A percentile compares a stretch with the other conserved stretches of the same genome.
Conservation (phyloP, 2,888 invertebrate species). For the Cephus spinipes region DNA sequence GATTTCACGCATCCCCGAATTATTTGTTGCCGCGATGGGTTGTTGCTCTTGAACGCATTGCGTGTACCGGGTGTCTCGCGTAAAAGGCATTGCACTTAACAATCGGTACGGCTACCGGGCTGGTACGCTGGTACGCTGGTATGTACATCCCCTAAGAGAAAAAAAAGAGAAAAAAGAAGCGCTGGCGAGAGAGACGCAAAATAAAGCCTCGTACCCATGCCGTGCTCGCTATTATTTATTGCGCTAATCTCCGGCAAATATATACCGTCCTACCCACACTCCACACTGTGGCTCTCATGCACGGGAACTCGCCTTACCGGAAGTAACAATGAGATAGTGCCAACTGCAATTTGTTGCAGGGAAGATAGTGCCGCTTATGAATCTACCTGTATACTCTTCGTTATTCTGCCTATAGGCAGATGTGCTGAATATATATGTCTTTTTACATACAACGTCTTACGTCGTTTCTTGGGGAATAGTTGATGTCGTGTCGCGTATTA, state of each 20-base stretch:
- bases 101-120: neutral
- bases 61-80: slow-evolving; percentile 27
- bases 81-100: neutral
- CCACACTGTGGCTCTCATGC: neutral
- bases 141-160: neutral
- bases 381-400: neutral
- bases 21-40: slow-evolving; percentile 41
- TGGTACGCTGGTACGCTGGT: neutral
- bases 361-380: slow-evolving; percentile 3
- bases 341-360: slow-evolving; percentile 13
- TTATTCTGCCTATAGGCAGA: neutral
- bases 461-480: neutral
- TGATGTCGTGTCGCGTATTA: neutral
- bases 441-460: neutral
- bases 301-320: slow-evolving; percentile 9
- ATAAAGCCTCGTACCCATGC: slow-evolving; percentile 20
- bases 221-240: slow-evolving; percentile 38
- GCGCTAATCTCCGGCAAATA: slow-evolving; percentile 37
- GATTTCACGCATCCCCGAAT: slow-evolving; percentile 66
- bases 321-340: slow-evolving; percentile 12
- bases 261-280: slow-evolving; percentile 20
- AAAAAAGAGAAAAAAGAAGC: neutral
- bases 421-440: neutral
- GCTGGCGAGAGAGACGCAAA: slow-evolving; percentile 24
- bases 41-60: slow-evolving; percentile 27